Base-by-base conservation (phyloP, 2,797 vertebrate genomes). In the Sebastes iracundus region DNA sequence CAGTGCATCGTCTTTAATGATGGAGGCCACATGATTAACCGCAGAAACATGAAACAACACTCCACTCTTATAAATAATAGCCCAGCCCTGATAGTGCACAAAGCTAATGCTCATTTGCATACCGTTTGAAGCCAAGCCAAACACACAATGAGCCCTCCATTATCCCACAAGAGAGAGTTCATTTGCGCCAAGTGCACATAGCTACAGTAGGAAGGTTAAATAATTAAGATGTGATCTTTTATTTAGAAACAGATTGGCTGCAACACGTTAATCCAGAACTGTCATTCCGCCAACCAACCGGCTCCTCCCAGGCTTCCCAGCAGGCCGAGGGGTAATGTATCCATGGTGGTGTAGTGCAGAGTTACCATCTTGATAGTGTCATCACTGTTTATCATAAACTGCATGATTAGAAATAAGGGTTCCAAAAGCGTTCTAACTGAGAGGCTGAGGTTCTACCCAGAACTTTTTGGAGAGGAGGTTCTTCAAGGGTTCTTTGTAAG, bases 211-310 rank as follows among this genome's bases (percentile, higher is more conserved):
- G 81, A 79, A 66, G 60, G 78, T 82, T 93, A 74, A 93, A 94
- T 93, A 88, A 92, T 93, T 89, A 72, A 93, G 65, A 71, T 42
- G 46, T 14, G 55, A 90, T 93, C 18, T 90, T 93, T 94, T 91
- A 93, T 94, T 91, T 84, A 93, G 81, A 67, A 83, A 86, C 78
- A 88, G 84, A 90, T 88, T 86, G 77, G 85, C 87, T 76, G 10
- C 75, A 79, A 84, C 67, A 65, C 23, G 30, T 74, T 84, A 78
- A 82, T 82, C 80, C 76, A 75, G 74, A 80, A 25, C 80, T 82
- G 75, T 76, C 68, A 12, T 25, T 75, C 68, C 73, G 83, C 89
- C 85, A 84, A 56, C 38, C 42, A 22, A 6, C n/a, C 4, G 5
- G 75, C 68, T 83, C 82, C 85, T 83, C 49, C 58, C 82, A 56